phyloP scores from a whole-genome alignment of 2,113 vertebrate species.

The Pyrgilauda ruficollis region DNA sequence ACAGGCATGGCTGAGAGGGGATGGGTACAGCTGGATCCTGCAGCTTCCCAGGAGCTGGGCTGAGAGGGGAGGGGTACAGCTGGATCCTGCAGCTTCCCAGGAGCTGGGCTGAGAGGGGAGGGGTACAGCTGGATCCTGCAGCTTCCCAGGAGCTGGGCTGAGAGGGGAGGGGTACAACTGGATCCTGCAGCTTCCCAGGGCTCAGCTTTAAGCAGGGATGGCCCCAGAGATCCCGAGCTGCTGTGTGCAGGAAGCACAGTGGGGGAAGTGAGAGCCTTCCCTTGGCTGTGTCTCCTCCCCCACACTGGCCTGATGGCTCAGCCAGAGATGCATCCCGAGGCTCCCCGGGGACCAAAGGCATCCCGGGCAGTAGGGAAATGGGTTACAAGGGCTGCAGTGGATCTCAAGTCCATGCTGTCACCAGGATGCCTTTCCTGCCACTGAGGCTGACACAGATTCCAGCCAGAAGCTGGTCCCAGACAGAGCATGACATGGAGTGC shows the following conservation, averaged over 20 bases:
- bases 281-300: background rate
- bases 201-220: fast-evolving
- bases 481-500: fast-evolving
- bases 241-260: fast-evolving
- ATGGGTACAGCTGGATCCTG: fast-evolving
- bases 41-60: background rate
- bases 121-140: fast-evolving
- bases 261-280: background rate
- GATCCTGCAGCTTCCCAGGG: background rate
- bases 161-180: fast-evolving
- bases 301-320: background rate
- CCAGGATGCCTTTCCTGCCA: background rate
- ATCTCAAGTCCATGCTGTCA: background rate
- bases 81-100: background rate
- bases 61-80: background rate
- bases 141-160: background rate
- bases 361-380: constrained; percentile 50
- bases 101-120: background rate
- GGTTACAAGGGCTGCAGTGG: background rate
- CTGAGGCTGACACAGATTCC: background rate
- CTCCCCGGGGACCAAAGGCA: background rate
- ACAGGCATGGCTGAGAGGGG: background rate
- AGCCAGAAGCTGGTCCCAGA: background rate
- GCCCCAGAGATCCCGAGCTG: background rate
- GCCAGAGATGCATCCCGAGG: background rate